Base-by-base conservation (phyloP, 2,113 vertebrate species). In the Oreocharis arfaki region DNA sequence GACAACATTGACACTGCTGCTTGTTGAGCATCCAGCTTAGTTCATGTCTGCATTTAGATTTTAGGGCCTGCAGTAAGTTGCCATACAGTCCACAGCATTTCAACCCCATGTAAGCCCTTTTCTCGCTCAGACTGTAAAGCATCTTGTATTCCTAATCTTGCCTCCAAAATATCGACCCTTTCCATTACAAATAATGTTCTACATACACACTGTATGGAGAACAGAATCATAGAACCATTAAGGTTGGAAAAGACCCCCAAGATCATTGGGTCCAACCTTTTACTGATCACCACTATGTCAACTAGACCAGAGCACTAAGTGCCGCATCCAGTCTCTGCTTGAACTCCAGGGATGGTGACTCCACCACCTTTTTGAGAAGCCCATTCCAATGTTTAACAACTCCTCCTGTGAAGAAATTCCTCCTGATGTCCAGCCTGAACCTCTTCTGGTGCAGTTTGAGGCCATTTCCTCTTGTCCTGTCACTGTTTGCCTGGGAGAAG, bases 221-320 rank as follows among this genome's bases (percentile, higher is more conserved):
- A 81, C 23, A 59, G 32, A 73, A 27, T 16, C 44, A 23, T 1
- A 50, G 32, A 81, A 44, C 4, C 2, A 32, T 20, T 52, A 50
- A 37, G 22, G 15, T 13, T 3, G 4, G 22, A 57, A 65, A 65
- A 44, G 4, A 64, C 1, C 2, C 9, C 11, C 42, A 42, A 16
- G 50, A 33, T 37, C 15, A 81, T 28, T 7, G 6, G 59, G 15
- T 33, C 23, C 50, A 65, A 37, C 22, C 22, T 50, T 65, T 65
- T 6, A 50, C 18, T 57, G 32, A 73, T 27, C 10, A 64, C 6
- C 42, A 64, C 22, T 0, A 0, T 27, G 18, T 27, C 67, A 73
- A 22, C 11, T 3, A 88, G 35, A 57, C 26, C 22, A 81, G 8
- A 64, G 32, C 50, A 71, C 5, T 7, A 32, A 64, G 3, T 16